These are phyloP conservation scores for Ptychoptera contaminata DNA, from an alignment of 2,888 invertebrate species.

Conservation along the genomic window DNA sequence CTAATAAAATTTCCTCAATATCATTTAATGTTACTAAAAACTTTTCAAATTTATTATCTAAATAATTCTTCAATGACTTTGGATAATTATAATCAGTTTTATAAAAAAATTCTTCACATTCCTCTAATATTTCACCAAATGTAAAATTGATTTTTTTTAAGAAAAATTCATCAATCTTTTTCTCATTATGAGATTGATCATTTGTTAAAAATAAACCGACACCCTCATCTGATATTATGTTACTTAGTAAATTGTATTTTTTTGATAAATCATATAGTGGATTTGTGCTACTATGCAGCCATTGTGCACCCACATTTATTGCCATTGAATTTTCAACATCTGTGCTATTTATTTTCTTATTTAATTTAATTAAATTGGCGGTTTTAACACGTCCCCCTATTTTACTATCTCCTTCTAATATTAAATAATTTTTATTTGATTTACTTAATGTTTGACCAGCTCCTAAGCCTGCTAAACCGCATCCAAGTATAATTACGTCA, in stretches of 20 bases:
- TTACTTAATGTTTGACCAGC: constrained; percentile 6
- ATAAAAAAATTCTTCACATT: constrained; percentile 32
- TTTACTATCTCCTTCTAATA: constrained; percentile 8
- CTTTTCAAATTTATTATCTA: constrained; percentile 29
- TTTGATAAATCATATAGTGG: constrained; percentile 23
- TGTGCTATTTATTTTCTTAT: not conserved
- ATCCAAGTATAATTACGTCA: constrained; percentile 2
- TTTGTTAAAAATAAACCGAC: constrained; percentile 35
- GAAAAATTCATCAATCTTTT: constrained; percentile 27
- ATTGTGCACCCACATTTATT: constrained; percentile 28
- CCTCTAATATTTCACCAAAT: constrained; percentile 32
- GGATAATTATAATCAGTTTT: constrained; percentile 21
- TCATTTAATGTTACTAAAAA: constrained; percentile 17
- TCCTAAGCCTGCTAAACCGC: constrained; percentile 1
- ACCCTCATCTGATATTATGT: constrained; percentile 34
- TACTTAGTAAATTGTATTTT: constrained; percentile 8
- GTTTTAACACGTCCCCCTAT: constrained; percentile 9
- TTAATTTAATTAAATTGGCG: constrained; percentile 2
- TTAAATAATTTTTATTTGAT: constrained; percentile 4
- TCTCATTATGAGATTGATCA: constrained; percentile 28
- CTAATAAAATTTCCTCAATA: constrained; percentile 17
- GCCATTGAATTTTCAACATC: not conserved
- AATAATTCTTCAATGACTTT: constrained; percentile 27
- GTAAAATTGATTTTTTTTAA: constrained; percentile 35
- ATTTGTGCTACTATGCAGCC: constrained; percentile 30